These are phyloP conservation scores for Drosophila leonis DNA, from an alignment of 2,888 invertebrate species.

Conservation along the genomic window DNA sequence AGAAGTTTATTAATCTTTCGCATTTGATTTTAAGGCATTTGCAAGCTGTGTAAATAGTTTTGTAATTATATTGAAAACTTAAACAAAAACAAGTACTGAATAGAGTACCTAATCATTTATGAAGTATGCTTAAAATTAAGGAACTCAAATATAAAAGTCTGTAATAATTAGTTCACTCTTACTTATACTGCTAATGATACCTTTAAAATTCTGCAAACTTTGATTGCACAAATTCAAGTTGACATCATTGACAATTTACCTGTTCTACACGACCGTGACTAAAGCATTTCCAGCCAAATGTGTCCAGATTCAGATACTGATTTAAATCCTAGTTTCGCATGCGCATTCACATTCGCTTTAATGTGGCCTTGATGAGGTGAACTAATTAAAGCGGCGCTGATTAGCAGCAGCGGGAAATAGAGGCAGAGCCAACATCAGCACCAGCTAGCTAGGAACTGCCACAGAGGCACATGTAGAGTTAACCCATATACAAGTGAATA, in stretches of 20 bases:
- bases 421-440: conserved; percentile 10
- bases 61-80: neutral
- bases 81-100: neutral
- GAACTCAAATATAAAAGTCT: neutral
- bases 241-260: conserved; percentile 11
- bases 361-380: conserved; percentile 79
- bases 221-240: neutral
- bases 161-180: neutral
- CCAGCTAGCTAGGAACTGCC: conserved; percentile 23
- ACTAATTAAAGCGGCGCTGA: conserved; percentile 77
- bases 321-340: conserved; percentile 42
- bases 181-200: neutral
- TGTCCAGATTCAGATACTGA: conserved; percentile 23
- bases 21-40: too few species aligned
- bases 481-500: conserved; percentile 70
- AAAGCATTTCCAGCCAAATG: conserved; percentile 32
- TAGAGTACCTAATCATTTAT: neutral
- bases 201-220: neutral
- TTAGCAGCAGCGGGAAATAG: conserved; percentile 54
- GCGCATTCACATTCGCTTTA: conserved; percentile 39
- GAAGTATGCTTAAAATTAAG: neutral
- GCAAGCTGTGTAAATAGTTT: neutral
- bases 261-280: conserved; percentile 43
- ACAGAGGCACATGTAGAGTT: conserved; percentile 58
- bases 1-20: too few species aligned